phyloP scores from a whole-genome alignment of 2,797 vertebrate genomes.

The Scarus forsteni region DNA sequence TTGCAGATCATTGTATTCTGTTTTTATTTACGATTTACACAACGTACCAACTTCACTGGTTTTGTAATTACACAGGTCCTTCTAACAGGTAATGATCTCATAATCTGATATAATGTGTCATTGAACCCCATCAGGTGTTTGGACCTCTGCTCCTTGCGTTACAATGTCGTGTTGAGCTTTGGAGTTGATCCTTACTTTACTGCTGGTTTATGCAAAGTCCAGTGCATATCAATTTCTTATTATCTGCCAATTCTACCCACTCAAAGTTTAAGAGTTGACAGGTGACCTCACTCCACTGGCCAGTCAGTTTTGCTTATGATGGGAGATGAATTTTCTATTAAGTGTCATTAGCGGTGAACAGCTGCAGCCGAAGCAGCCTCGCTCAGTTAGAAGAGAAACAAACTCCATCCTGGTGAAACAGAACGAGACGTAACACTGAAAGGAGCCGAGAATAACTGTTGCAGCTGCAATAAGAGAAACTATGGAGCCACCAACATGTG shows the following conservation, averaged over 20 bases:
- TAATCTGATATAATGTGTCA: no score
- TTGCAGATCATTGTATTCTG: no score
- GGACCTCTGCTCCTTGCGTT: no score
- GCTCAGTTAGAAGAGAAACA: constrained; percentile 3
- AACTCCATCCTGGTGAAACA: constrained; percentile 9
- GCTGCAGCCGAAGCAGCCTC: constrained; percentile 22
- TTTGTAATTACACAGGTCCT: neutral
- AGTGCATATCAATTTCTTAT: constrained; percentile 11
- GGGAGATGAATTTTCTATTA: constrained; percentile 48
- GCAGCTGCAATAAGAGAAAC: neutral
- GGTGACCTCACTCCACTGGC: constrained; percentile 1
- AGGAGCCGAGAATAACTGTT: neutral
- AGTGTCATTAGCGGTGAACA: constrained; percentile 23
- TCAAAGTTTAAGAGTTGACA: constrained; percentile 14
- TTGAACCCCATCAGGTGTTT: no score
- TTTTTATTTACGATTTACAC: no score
- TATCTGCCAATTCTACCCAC: constrained; percentile 7
- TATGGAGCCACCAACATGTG: neutral
- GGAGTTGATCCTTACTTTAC: neutral
- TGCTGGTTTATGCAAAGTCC: neutral
- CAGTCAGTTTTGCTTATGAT: constrained; percentile 34
- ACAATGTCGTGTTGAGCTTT: neutral
- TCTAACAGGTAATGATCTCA: neutral
- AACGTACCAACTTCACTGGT: no score
- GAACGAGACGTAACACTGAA: neutral